Percentiles rank a stretch among this genome's conserved stretches.
phyloP scores from a whole-genome alignment of 2,113 vertebrate genomes.

The Illadopsis cleaveri region DNA sequence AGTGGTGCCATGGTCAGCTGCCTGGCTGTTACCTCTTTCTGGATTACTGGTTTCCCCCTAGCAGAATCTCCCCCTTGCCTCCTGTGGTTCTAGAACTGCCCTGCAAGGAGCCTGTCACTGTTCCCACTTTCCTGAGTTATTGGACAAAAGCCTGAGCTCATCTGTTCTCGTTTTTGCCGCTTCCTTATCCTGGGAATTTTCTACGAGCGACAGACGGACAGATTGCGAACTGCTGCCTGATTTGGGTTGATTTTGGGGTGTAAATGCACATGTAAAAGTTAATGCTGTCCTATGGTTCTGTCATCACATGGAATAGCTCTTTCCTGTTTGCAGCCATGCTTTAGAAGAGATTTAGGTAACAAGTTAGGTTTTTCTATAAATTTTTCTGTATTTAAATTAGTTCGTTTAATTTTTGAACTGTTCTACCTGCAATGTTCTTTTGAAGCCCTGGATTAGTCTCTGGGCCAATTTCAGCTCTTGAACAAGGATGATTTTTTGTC shows the following conservation, averaged over 20 bases:
- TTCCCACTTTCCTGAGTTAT: not conserved
- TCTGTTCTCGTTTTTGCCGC: rapidly evolving
- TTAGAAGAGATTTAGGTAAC: not conserved
- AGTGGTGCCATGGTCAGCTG: not conserved
- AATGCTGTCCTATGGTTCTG: not conserved
- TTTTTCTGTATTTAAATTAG: not conserved
- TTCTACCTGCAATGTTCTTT: not conserved
- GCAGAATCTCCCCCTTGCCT: not conserved
- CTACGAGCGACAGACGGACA: not conserved
- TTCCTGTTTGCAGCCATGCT: not conserved
- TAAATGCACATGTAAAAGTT: not conserved
- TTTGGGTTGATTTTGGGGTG: not conserved
- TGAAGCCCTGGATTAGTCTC: not conserved
- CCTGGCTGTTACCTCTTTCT: not conserved
- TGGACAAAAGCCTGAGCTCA: not conserved
- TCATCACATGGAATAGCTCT: not conserved
- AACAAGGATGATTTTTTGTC: not conserved
- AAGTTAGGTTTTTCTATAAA: not conserved
- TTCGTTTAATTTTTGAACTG: not conserved
- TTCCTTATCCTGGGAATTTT: not conserved
- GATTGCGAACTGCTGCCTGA: not conserved
- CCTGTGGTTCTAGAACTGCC: not conserved
- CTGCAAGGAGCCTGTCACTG: rapidly evolving
- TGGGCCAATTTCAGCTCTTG: not conserved
- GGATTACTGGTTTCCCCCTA: not conserved